These are phyloP conservation scores for Leptinotarsa undecemlineata DNA, from an alignment of 1,140 invertebrate genomes.

Conservation along the genomic window DNA sequence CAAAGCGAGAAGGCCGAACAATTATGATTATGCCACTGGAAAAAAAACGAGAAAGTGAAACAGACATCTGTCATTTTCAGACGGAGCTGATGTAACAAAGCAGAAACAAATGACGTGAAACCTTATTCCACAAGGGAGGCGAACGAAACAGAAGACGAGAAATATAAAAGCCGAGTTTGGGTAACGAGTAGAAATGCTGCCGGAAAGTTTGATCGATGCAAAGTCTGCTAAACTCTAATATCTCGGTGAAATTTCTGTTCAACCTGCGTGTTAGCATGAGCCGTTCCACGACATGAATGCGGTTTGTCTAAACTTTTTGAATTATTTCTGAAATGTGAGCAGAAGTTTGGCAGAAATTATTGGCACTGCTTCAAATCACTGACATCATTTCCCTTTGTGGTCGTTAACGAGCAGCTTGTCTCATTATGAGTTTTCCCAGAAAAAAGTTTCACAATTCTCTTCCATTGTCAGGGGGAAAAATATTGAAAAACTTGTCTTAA, in stretches of 20 bases:
- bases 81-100: not conserved
- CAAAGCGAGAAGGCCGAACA: not conserved
- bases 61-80: conserved; percentile 7
- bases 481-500: too few relatives aligned
- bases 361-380: not conserved
- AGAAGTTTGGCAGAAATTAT: not conserved
- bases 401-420: too few relatives aligned
- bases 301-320: not conserved
- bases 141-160: not conserved
- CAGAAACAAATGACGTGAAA: too few relatives aligned
- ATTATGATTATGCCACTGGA: not conserved
- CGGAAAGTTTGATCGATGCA: not conserved
- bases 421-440: too few relatives aligned
- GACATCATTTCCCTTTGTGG: not conserved
- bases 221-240: conserved; percentile 1
- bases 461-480: too few relatives aligned
- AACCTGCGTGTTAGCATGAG: not conserved
- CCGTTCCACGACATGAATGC: not conserved
- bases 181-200: not conserved
- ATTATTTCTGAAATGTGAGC: not conserved
- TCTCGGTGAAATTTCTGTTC: not conserved
- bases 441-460: too few relatives aligned
- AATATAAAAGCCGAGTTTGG: not conserved
- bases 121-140: not conserved
- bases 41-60: conserved; percentile 3